These are phyloP conservation scores for Drymonia ruficornis DNA, from an alignment of 2,888 invertebrate species.

Conservation along the genomic window DNA sequence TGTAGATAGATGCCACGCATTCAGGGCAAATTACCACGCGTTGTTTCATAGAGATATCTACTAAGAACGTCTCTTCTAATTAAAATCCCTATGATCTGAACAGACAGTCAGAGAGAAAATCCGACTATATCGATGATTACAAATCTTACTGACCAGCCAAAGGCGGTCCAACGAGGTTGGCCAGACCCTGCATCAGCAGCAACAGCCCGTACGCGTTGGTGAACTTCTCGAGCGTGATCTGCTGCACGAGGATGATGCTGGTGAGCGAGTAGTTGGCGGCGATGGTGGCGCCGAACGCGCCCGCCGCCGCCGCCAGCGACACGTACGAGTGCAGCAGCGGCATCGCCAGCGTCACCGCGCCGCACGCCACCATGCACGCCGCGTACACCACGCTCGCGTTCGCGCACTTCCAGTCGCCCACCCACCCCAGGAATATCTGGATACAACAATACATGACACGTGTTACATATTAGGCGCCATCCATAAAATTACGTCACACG, in stretches of 20 bases:
- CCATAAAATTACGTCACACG: too few species aligned
- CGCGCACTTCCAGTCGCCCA: constrained; percentile 92
- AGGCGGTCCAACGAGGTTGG: constrained; percentile 95
- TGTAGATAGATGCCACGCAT: too few species aligned
- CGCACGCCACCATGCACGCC: constrained; percentile 90
- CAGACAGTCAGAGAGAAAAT: too few species aligned
- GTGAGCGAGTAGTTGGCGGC: constrained; percentile 97
- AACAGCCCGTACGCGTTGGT: constrained; percentile 96
- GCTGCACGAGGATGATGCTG: constrained; percentile 94
- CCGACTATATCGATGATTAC: too few species aligned
- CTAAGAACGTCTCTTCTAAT: too few species aligned
- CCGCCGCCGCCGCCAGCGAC: constrained; percentile 86
- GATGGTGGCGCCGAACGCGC: constrained; percentile 95
- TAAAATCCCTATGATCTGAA: too few species aligned
- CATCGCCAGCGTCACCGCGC: constrained; percentile 87
- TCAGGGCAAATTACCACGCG: too few species aligned
- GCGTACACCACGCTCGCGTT: constrained; percentile 93
- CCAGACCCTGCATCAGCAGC: constrained; percentile 94
- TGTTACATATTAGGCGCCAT: too few species aligned
- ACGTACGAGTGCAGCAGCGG: constrained; percentile 86
- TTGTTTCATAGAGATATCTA: too few species aligned
- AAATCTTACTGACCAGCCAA: constrained; percentile 93
- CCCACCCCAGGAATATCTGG: constrained; percentile 93
- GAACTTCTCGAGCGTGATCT: constrained; percentile 95
- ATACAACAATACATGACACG: constrained; percentile 29